phyloP scores from a whole-genome alignment of 2,888 invertebrate genomes.

The Lagria hirta region DNA sequence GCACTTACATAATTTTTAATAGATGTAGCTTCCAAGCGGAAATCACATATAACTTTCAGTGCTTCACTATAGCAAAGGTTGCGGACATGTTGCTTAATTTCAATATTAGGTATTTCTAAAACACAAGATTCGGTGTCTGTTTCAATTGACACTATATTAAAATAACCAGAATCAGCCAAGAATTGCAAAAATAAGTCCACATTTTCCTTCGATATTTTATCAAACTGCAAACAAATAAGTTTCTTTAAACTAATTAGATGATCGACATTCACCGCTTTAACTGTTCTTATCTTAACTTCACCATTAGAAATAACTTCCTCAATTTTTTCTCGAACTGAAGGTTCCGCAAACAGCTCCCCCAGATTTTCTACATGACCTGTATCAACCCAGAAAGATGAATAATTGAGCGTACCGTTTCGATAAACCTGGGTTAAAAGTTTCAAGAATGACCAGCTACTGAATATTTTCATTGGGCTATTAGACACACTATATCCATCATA shows the following conservation, averaged over 20 bases:
- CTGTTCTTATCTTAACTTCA: conserved; percentile 14
- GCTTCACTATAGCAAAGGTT: conserved; percentile 14
- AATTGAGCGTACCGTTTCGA: conserved; percentile 7
- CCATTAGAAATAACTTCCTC: conserved; percentile 14
- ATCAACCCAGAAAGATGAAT: conserved; percentile 16
- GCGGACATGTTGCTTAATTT: conserved; percentile 10
- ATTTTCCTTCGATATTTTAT: conserved; percentile 18
- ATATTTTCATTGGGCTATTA: conserved; percentile 16
- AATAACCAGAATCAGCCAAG: conserved; percentile 28
- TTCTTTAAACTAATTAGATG: conserved; percentile 13
- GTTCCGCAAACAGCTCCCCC: conserved; percentile 15
- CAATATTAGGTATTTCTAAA: conserved; percentile 16
- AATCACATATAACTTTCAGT: conserved; percentile 7
- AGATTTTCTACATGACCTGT: conserved; percentile 16
- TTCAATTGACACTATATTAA: conserved; percentile 27
- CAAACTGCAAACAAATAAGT: conserved; percentile 16
- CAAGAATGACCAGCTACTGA: conserved; percentile 17
- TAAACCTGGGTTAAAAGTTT: conserved; percentile 5
- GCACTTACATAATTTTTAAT: conserved; percentile 13
- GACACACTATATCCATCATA: conserved; percentile 23
- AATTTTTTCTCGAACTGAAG: conserved; percentile 13
- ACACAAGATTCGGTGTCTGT: no score
- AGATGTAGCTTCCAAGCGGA: conserved; percentile 8
- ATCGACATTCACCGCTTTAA: conserved; percentile 10
- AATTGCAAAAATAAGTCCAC: conserved; percentile 17